Conservation (phyloP, 1,140 invertebrate species). For the Ceratina japonica region DNA sequence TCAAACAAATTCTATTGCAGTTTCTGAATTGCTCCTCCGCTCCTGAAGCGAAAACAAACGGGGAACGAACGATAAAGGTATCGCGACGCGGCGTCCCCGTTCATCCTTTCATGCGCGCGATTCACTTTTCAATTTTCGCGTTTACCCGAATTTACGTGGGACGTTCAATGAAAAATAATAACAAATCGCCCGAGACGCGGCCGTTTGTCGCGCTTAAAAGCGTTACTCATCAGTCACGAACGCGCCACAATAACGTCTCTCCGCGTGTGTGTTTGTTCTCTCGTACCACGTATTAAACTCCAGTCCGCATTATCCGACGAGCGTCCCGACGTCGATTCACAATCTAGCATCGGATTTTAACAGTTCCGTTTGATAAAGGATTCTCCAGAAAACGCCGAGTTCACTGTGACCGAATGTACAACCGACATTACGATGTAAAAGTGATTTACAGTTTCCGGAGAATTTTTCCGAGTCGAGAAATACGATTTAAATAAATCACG, state of each 20-base stretch:
- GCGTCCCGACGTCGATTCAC: conserved; percentile 18
- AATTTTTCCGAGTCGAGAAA: no score
- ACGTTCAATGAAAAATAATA: conserved; percentile 41
- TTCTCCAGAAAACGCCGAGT: neutral
- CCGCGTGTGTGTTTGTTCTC: conserved; percentile 22
- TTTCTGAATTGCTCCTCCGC: conserved; percentile 10
- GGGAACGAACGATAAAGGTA: neutral
- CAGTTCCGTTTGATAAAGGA: neutral
- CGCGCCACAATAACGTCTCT: conserved; percentile 13
- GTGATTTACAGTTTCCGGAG: no score
- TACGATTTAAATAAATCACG: no score
- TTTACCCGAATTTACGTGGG: conserved; percentile 23
- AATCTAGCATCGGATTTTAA: conserved; percentile 1
- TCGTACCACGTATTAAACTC: conserved; percentile 7
- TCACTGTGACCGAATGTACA: no score
- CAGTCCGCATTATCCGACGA: neutral
- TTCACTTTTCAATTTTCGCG: conserved; percentile 18
- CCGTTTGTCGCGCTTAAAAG: conserved; percentile 32
- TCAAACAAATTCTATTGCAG: conserved; percentile 9
- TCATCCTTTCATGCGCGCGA: conserved; percentile 4
- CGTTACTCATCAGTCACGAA: conserved; percentile 8
- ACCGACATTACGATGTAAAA: no score
- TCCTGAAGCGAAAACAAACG: neutral
- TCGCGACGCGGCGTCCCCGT: neutral
- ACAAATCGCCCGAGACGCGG: conserved; percentile 6